Conservation (phyloP, 2,113 vertebrate genomes). For the Hoplias malabaricus region DNA sequence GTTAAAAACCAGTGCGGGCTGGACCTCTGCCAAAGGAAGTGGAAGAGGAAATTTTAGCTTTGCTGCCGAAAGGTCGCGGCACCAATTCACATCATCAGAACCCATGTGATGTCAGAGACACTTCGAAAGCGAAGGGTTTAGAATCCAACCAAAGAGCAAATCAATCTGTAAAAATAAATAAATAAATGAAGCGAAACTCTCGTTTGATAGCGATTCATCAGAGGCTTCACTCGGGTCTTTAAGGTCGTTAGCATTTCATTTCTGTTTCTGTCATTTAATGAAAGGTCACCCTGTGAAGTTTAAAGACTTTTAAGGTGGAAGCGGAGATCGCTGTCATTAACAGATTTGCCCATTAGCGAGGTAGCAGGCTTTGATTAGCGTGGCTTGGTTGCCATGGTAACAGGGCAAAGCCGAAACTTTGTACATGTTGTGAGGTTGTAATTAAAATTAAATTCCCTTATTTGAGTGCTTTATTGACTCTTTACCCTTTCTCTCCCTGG, state of each 20-base stretch:
- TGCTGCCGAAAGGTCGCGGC: background rate
- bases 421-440: background rate
- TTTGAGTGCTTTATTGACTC: background rate
- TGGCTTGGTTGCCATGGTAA: background rate
- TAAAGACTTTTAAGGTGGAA: background rate
- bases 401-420: background rate
- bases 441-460: background rate
- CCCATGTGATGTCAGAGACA: background rate
- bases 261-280: constrained; percentile 6
- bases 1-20: too few relatives aligned
- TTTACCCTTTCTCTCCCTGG: background rate
- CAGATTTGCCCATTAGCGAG: constrained; percentile 3
- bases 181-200: constrained; percentile 26
- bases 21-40: too few relatives aligned
- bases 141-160: constrained; percentile 35
- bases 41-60: background rate
- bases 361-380: constrained; percentile 38
- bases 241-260: constrained; percentile 11
- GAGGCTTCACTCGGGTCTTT: constrained; percentile 29
- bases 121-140: constrained; percentile 28
- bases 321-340: constrained; percentile 24
- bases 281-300: background rate
- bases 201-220: constrained; percentile 38
- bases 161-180: constrained; percentile 43
- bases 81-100: background rate